Evolutionary conservation across 2,888 invertebrate species (phyloP), one percentile per base, ranked within the genome.

Genomic region (Nasonia oneida): DNA sequence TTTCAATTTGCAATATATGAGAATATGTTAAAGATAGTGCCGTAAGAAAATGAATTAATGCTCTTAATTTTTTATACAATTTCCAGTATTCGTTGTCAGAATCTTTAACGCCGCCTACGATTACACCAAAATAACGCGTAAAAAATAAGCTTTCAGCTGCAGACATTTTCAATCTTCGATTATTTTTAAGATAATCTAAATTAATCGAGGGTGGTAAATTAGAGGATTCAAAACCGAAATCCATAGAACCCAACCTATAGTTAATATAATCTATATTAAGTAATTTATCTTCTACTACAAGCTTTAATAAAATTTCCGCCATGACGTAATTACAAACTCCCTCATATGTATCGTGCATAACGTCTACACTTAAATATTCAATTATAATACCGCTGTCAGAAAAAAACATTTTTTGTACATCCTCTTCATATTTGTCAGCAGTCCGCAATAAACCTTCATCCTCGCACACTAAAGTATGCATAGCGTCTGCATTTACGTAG

Each of bases 1-100:
- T 42, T 23, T 81, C 81, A 37, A 89, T 74, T 37, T 84, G 83
- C 83, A 47, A 14, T 78, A 82, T 42, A 71, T 87, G 70, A 39
- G 78, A 83, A 33, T 75, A 15, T 57, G 81, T 80, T 42, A 88
- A 12, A 3, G 64, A 78, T 75, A 78, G 86, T 1, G 87, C 74
- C 8, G 86, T 83, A 10, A 88, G 75, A 75, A 88, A 84, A 77
- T 89, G 87, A 23, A 88, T 29, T 33, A 89, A 87, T 82, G 88
- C 80, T 82, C 83, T 64, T 33, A 89, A 77, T 37, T 80, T 70
- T 78, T 84, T 87, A 73, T 87, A 87, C 10, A 89, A 57, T 61
- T 76, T n/a, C 89, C 89, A 71, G n/a, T 37, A 18, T 15, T 71
- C 39, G 10, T 39, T 18, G 18, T 71, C 18, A 14, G 12, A 14